Evolutionary conservation across 1,140 invertebrate genomes (phyloP), one percentile per base, ranked within the genome.

Genomic region (Drosophila pseudoobscura): DNA sequence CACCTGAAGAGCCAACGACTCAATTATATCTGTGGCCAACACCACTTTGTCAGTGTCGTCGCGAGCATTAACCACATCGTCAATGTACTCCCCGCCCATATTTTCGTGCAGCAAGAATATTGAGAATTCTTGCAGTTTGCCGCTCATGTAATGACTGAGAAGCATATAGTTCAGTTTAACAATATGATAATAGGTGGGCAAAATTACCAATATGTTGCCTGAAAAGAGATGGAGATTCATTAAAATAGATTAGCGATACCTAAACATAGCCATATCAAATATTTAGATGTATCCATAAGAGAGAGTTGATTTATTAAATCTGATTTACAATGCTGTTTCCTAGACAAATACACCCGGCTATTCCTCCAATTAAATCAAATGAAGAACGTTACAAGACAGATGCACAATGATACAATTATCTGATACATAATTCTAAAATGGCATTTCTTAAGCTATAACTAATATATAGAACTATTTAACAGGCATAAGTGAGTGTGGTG

Each of bases 201-300:
- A 50, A 43, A 91, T 75, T 1, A 91, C 75, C 15, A 91, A 58
- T n/a, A 91, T 83, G 61, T 91, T 89, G 43, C 89, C 89, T 90
- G 54, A 66, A 22, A 47, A 22, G 41, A 0, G 55, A 26, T 26
- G 5, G 7, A 65, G 2, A 50, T 39, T 29, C 4, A 41, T 44
- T 26, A 26, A 26, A 26, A 26, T 26, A n/a, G 6, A 64, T 11
- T 9, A 46, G 35, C 11, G 22, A 17, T 8, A 6, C 26, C 13
- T 9, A 15, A 39, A 35, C 31, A 8, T 17, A 20, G 8, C 57
- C 44, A 46, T 15, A 47, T 41, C 15, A 49, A 1, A 44, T 47
- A 26, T 54, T 15, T 8, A 9, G 44, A 54, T n/a, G 31, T 47
- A 53, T 59, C 15, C 11, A 39, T 13, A 39, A 26, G 47, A 65